Evolutionary conservation across 2,113 vertebrate species (phyloP).

Genomic region (Ceratotherium simum): DNA sequence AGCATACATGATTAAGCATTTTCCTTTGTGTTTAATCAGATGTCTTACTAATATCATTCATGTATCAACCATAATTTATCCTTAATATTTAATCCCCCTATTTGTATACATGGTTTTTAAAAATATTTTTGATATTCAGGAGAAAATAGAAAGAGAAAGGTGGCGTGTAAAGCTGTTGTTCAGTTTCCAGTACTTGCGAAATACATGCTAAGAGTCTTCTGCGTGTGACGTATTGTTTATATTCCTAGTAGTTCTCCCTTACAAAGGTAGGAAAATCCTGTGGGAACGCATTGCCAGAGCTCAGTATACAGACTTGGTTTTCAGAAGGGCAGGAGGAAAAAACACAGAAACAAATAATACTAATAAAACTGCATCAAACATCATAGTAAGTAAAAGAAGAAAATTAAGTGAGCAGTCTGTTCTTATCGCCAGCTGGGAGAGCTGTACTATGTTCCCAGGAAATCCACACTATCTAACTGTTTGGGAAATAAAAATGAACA

Average conservation of each 20-base stretch:
- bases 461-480: not conserved
- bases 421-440: not conserved
- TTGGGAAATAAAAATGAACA: not conserved
- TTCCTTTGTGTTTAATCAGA: not conserved
- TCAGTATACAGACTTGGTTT: not conserved
- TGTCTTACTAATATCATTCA: not conserved
- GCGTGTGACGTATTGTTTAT: constrained; percentile 12
- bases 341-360: not conserved
- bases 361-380: not conserved
- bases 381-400: not conserved
- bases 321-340: not conserved
- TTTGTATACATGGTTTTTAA: not conserved
- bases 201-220: not conserved
- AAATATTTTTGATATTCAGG: not conserved
- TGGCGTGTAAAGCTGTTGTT: not conserved
- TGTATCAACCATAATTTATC: not conserved
- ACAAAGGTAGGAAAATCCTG: not conserved
- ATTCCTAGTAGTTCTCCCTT: not conserved
- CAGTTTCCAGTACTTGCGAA: not conserved
- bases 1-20: not conserved
- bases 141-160: not conserved
- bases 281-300: not conserved
- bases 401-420: not conserved
- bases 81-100: not conserved
- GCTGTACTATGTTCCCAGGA: not conserved